Evolutionary conservation across 2,113 vertebrate species (phyloP), one percentile per base, ranked within the genome.

Genomic region (Solea senegalensis): DNA sequence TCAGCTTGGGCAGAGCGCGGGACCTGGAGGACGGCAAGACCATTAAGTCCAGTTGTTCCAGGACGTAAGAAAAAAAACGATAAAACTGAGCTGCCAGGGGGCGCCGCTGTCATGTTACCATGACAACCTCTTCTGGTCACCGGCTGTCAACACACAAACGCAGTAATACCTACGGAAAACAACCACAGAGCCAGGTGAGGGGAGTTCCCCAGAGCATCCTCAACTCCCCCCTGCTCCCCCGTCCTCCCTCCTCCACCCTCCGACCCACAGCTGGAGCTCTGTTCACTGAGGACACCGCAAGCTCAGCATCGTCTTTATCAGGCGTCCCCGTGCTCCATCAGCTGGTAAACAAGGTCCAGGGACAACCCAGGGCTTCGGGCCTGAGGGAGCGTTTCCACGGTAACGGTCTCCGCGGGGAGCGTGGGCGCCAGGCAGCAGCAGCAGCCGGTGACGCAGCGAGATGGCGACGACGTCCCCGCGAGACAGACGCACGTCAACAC

Each of bases 1-100:
- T 98, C 81, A 98, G 91, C 80, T 95, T 96, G 26, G 96, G 95
- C 57, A 98, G 92, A 7, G 93, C 96, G 41, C 95, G 93, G 59
- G 96, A 94, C 81, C 97, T 98, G 88, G 4, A 76, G 28, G 15
- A 65, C 27, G 60, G 21, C 3, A 12, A 12, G 44, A 12, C 9
- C 9, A 12, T 45, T 12, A 45, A 8, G 11, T 48, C 45, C 11
- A 10, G 14, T 48, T 34, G 34, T 34, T 34, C 5, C 3, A 3
- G 34, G 34, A 34, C 34, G 34, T 34, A 34, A 6, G 34, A 34
- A 6, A 34, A 34, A 34, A 2, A 44, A 44, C 6, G 43, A 4
- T 8, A 44, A 44, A 43, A 44, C 4, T 6, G 49, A 44, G 15
- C 55, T 8, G 10, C 8, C 44, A 0, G 2, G 16, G 3, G 5